A percentile compares a stretch with the other conserved stretches of the same genome.
Conservation (phyloP, 2,113 vertebrate species). For the Osmerus eperlanus region DNA sequence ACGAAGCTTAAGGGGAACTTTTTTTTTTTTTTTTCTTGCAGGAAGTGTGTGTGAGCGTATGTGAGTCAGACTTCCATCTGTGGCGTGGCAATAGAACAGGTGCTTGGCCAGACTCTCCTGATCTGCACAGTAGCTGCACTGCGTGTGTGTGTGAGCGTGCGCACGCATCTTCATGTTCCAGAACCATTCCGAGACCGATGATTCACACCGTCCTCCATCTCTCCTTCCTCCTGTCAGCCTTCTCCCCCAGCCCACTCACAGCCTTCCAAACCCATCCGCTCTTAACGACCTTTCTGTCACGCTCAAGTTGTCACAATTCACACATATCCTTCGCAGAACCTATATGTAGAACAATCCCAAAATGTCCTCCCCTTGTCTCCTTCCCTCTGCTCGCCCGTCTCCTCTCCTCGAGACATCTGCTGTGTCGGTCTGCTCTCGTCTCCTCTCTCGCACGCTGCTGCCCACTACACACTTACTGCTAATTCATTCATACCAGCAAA, state of each 20-base stretch:
- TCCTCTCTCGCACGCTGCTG: neutral
- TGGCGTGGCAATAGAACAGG: neutral
- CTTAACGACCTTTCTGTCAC: neutral
- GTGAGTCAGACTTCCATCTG: too few relatives aligned
- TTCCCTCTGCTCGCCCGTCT: neutral
- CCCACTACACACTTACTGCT: neutral
- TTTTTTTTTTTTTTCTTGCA: too few relatives aligned
- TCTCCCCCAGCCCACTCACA: neutral
- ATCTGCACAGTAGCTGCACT: neutral
- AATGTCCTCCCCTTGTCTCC: neutral
- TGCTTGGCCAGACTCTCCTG: neutral
- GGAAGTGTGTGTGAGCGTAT: neutral
- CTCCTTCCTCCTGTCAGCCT: conserved; percentile 7
- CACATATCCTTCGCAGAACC: neutral
- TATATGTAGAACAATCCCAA: too few relatives aligned
- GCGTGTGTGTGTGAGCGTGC: conserved; percentile 1
- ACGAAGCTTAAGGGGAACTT: too few relatives aligned
- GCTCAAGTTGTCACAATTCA: neutral
- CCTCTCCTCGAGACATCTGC: neutral
- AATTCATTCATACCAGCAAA: neutral
- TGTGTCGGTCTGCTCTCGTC: neutral
- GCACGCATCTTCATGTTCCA: conserved; percentile 22
- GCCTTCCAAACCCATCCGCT: too few relatives aligned
- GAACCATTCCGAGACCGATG: neutral
- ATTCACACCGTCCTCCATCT: neutral